Evolutionary conservation across 1,140 invertebrate genomes (phyloP), one percentile per base, ranked within the genome.

Genomic region (Tetranychus urticae): DNA sequence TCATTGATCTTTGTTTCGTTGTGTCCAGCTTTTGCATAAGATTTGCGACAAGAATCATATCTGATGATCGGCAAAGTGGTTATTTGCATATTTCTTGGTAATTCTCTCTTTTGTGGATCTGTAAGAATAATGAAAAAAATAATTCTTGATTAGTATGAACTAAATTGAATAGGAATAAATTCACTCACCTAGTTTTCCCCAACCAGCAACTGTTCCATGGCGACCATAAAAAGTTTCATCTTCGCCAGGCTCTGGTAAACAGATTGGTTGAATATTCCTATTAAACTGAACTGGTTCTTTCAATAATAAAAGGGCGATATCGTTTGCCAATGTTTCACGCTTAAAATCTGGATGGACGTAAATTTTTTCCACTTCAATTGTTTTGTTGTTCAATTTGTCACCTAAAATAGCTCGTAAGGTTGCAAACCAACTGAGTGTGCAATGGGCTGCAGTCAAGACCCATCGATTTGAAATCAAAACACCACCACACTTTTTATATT

Each of bases 401-500:
- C 88, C 88, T 66, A 91, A 82, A 2, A 91, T 86, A 0, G 88
- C 86, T n/a, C 90, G 83, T 58, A 92, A 71, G 0, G 86, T 88
- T 1, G 86, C 87, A 37, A 91, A 73, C 71, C 91, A 91, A 60
- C 86, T 65, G 2, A 62, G 59, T 37, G 65, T 58, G 34, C 66
- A 67, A 62, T 67, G 66, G 1, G 62, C 66, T 23, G 66, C 65
- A 14, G 65, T 66, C 14, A 66, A 61, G 4, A 91, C 86, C 68
- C 82, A 88, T 70, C 80, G 80, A 61, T 80, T 14, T 13, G 48
- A 59, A n/a, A 68, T 61, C 3, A 92, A 77, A 0, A 92, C 88
- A 45, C 88, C 88, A 13, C 88, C 88, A 69, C 88, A 92, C 72
- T 93, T 93, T 71, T 91, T 90, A 71, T 91, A 91, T n/a, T 85